Base-by-base conservation (phyloP, 1,140 invertebrate genomes). In the Zeugodacus cucurbitae region DNA sequence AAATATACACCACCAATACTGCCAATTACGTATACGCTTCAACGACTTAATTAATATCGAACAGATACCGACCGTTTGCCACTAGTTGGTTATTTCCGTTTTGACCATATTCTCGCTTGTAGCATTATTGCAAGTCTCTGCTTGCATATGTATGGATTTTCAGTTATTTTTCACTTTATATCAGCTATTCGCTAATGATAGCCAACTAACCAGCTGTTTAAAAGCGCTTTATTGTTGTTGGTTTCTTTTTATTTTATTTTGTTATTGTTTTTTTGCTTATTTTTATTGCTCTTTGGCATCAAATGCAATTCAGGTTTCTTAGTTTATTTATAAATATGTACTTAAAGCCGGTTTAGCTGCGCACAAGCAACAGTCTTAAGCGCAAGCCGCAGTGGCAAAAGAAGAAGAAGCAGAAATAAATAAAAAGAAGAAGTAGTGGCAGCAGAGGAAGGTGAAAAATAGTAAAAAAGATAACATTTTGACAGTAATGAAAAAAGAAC, bases 301-400 rank as follows among this genome's bases (percentile, higher is more conserved):
- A 26, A 82, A 29, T 82, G 41, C n/a, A 82, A 82, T 54, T 54
- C 74, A 44, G 74, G 74, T 82, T 82, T 82, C 70, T 37, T 74
- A 5, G 22, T 22, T 74, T 48, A 26, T 48, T 82, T 82, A 26
- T 48, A 48, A 29, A 8, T 22, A 82, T 14, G 7, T 29, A 37
- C 74, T 44, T 48, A 44, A 54, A 82, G 74, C 74, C 74, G 74
- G 74, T 82, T 82, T 82, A 82, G n/a, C 74, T 32, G 74, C 74
- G 74, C 74, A 48, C 41, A 82, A 14, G n/a, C 44, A 82, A 82
- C 44, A 82, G 11, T 82, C 34, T 44, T 82, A 44, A 82, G 44
- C 10, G 8, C n/a, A 82, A 82, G 74, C 74, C 74, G 11, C 34
- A 48, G 74, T 41, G 74, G 6, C 58, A 62, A 26, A 62, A 17